Evolutionary conservation across 2,113 vertebrate species (phyloP), one percentile per base, ranked within the genome.

Genomic region (Eclectus roratus): DNA sequence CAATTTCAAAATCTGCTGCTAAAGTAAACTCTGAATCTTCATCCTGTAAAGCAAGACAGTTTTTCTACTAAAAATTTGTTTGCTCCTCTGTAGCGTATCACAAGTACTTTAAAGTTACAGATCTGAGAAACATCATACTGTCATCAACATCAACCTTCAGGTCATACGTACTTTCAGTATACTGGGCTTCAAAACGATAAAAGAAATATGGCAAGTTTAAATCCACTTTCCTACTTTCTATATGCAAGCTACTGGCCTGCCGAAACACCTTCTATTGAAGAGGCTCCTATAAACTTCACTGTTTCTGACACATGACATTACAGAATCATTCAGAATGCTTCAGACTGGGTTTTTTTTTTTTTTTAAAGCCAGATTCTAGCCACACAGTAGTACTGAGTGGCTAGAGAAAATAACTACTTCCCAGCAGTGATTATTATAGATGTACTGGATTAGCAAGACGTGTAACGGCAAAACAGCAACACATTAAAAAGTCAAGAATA

Each of bases 1-100:
- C 99, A 1, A 99, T 99, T 97, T 99, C 99, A 96, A 99, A 99
- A 97, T 99, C 99, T 80, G 99, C 98, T 68, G 99, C 98, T 96
- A 99, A 92, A 41, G 98, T 99, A 95, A 99, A 99, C 86, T 99
- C 99, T 3, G 98, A 99, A 87, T 99, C 99, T 98, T 99, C 99
- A 76, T 99, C 99, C 99, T 99, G 85, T 13, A 94, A 94, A 89
- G 46, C 23, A 94, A 86, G 31, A 35, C 17, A 80, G 23, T 55
- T 86, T 60, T 85, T 82, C 35, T 79, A 61, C 31, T n/a, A 27
- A n/a, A 53, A 71, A 55, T 13, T 9, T 55, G 53, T 55, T 55
- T 55, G 53, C 31, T 55, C 31, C 31, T 55, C 53, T 55, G 12
- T 55, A 33, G 53, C 53, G 9, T 19, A 55, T 33, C 53, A 55